Conservation (phyloP, 2,113 vertebrate species). For the Plectropomus leopardus region DNA sequence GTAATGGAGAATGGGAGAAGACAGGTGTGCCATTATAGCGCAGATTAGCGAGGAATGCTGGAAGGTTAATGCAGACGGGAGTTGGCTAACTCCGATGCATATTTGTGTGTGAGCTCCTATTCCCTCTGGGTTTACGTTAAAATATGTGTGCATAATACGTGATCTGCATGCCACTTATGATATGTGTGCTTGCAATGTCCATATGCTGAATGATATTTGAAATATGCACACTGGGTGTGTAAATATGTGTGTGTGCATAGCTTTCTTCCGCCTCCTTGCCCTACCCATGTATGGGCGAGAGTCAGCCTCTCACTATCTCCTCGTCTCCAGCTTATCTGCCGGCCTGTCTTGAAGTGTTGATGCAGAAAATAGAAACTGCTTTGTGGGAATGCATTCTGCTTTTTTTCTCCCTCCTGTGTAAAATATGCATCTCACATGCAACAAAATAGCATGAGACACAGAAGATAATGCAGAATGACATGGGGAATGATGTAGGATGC, state of each 20-base stretch:
- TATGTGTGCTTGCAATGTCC: slow-evolving; percentile 43
- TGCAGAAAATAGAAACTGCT: slow-evolving; percentile 72
- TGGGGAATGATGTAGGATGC: slow-evolving; percentile 34
- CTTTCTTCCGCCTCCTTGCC: slow-evolving; percentile 50
- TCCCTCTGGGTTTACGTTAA: slow-evolving; percentile 40
- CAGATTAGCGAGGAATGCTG: slow-evolving; percentile 76
- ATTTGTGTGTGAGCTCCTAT: slow-evolving; percentile 31
- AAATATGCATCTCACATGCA: slow-evolving; percentile 35
- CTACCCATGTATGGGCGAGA: slow-evolving; percentile 53
- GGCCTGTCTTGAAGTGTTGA: slow-evolving; percentile 64
- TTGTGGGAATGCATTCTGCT: slow-evolving; percentile 34
- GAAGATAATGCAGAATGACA: slow-evolving; percentile 40
- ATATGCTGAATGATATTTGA: slow-evolving; percentile 59
- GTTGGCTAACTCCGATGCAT: slow-evolving; percentile 40
- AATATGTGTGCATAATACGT: slow-evolving; percentile 44
- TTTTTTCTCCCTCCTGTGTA: slow-evolving; percentile 13
- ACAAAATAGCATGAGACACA: slow-evolving; percentile 24
- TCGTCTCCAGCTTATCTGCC: slow-evolving; percentile 69
- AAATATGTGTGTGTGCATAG: slow-evolving; percentile 28
- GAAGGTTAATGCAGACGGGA: slow-evolving; percentile 54
- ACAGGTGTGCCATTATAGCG: slow-evolving; percentile 80
- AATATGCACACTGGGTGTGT: slow-evolving; percentile 61
- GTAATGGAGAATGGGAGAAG: slow-evolving; percentile 64
- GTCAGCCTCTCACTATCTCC: slow-evolving; percentile 55
- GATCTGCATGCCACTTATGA: slow-evolving; percentile 51